Conservation (phyloP, 1,140 invertebrate species). For the Psix sp. region DNA sequence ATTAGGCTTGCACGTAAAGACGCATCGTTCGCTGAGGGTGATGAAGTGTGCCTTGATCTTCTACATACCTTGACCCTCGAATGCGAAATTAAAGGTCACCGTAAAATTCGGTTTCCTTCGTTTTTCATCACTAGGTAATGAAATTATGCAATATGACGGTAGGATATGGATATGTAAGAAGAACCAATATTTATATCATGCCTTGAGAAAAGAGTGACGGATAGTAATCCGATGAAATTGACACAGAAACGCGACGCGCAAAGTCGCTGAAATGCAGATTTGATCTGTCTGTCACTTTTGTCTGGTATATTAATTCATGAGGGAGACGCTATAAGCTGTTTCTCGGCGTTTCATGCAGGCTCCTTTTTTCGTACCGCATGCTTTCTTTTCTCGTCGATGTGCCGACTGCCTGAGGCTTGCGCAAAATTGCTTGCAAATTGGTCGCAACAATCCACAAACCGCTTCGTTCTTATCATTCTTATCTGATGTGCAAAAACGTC, state of each 20-base stretch:
- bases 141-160: conserved; percentile 32
- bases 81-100: conserved; percentile 24
- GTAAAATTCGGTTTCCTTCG: too few species aligned
- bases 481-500: conserved; percentile 31
- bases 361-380: conserved; percentile 40
- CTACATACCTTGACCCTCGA: conserved; percentile 38
- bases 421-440: conserved; percentile 61
- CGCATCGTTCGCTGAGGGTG: conserved; percentile 36
- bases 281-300: conserved; percentile 76
- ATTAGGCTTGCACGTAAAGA: conserved; percentile 48
- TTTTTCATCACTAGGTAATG: not conserved
- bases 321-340: conserved; percentile 54
- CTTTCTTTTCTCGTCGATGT: conserved; percentile 32
- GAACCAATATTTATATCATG: conserved; percentile 37
- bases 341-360: conserved; percentile 42
- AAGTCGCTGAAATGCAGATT: conserved; percentile 73
- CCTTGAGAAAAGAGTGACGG: conserved; percentile 40
- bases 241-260: conserved; percentile 62
- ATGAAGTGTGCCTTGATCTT: conserved; percentile 35
- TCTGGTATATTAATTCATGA: conserved; percentile 75
- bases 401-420: conserved; percentile 45
- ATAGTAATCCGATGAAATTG: conserved; percentile 73
- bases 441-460: conserved; percentile 23
- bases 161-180: conserved; percentile 42
- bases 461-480: conserved; percentile 28